A percentile compares a stretch with the other conserved stretches of the same genome.
These are phyloP conservation scores for Eristalis tenax DNA, from an alignment of 2,888 invertebrate species.

Conservation along the genomic window DNA sequence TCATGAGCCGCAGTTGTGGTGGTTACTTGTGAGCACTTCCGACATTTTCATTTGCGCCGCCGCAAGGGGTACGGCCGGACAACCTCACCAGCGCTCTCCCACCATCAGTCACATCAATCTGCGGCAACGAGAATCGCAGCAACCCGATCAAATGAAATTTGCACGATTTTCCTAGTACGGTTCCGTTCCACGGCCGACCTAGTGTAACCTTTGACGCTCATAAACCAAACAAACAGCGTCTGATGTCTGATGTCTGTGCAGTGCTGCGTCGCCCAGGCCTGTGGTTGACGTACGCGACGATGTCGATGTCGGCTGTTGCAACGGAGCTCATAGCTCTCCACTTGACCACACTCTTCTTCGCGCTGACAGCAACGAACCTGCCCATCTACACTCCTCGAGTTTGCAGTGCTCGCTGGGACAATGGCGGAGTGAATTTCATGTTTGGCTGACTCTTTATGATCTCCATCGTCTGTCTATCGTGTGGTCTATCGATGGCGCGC, in stretches of 20 bases:
- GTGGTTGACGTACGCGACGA: slow-evolving; percentile 6
- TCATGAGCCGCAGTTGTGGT: slow-evolving; percentile 24
- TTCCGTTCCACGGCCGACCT: slow-evolving; percentile 11
- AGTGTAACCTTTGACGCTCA: slow-evolving; percentile 64
- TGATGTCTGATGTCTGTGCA: slow-evolving; percentile 6
- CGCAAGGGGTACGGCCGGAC: not conserved
- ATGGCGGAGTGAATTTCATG: slow-evolving; percentile 28
- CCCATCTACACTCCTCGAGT: not conserved
- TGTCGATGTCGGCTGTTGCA: not conserved
- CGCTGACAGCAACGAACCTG: slow-evolving; percentile 41
- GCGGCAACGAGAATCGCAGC: slow-evolving; percentile 22
- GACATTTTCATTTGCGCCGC: slow-evolving; percentile 21
- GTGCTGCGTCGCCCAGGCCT: slow-evolving; percentile 1
- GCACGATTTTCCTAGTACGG: slow-evolving; percentile 50
- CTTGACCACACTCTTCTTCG: slow-evolving; percentile 62
- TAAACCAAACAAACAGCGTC: slow-evolving; percentile 48
- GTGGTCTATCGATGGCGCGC: slow-evolving; percentile 52
- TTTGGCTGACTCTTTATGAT: slow-evolving; percentile 50
- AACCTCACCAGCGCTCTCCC: slow-evolving; percentile 1
- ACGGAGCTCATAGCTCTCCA: not conserved
- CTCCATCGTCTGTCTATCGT: slow-evolving; percentile 48
- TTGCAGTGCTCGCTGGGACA: not conserved
- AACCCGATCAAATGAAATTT: slow-evolving; percentile 38
- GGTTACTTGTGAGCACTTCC: slow-evolving; percentile 43
- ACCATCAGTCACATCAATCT: slow-evolving; percentile 55